Evolutionary conservation across 1,140 invertebrate species (phyloP).

Genomic region (Nephotettix cincticeps): DNA sequence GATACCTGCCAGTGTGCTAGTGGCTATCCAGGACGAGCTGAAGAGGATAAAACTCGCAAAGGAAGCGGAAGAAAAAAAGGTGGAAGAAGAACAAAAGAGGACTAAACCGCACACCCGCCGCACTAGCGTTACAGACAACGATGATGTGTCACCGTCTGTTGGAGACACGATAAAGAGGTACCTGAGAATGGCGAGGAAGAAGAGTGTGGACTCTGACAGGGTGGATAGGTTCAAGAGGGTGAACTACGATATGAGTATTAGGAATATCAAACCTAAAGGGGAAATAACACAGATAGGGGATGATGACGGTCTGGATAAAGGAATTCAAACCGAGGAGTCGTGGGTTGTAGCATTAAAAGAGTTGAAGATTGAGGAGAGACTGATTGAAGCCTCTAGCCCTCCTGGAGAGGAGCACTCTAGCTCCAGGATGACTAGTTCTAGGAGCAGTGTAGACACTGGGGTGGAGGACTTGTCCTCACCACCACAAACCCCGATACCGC

Average conservation of each 20-base stretch:
- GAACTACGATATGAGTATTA: constrained; percentile 81
- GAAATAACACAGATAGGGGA: constrained; percentile 71
- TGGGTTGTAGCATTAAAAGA: constrained; percentile 58
- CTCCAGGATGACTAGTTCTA: constrained; percentile 53
- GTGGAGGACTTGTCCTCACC: constrained; percentile 36
- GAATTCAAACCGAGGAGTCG: constrained; percentile 69
- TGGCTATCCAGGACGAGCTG: constrained; percentile 52
- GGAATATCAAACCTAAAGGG: constrained; percentile 79
- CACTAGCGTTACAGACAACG: constrained; percentile 73
- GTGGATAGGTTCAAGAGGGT: constrained; percentile 80
- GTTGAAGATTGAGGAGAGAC: constrained; percentile 44
- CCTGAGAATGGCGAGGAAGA: constrained; percentile 79
- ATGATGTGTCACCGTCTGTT: constrained; percentile 80
- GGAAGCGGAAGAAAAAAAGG: constrained; percentile 46
- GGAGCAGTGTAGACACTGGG: constrained; percentile 55
- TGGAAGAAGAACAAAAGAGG: constrained; percentile 47
- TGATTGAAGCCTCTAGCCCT: constrained; percentile 35
- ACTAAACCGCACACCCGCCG: constrained; percentile 49
- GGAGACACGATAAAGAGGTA: constrained; percentile 83
- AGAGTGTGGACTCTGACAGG: constrained; percentile 77
- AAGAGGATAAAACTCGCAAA: constrained; percentile 41
- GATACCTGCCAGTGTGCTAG: constrained; percentile 55
- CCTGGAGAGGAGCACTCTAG: constrained; percentile 31
- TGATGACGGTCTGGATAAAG: constrained; percentile 67
- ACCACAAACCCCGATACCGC: constrained; percentile 48